Evolutionary conservation across 2,113 vertebrate genomes (phyloP).

Genomic region (Datnioides undecimradiatus): DNA sequence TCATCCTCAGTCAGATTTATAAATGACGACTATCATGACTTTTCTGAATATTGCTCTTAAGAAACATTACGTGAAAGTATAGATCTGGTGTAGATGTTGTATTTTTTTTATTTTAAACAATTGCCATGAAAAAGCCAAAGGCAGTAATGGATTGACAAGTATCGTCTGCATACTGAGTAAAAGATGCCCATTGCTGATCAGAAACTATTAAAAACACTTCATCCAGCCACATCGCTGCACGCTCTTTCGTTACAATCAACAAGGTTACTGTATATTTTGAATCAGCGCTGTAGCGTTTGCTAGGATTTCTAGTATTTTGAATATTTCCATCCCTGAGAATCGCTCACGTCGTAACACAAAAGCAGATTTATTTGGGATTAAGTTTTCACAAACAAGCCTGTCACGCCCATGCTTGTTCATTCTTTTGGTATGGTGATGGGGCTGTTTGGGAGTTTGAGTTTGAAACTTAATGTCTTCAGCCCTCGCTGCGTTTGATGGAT

Average conservation of each 20-base stretch:
- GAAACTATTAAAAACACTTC: not conserved
- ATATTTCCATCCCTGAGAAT: slow-evolving; percentile 10
- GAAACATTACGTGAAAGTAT: not conserved
- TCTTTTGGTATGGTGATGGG: slow-evolving; percentile 25
- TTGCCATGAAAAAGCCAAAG: not conserved
- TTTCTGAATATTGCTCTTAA: not conserved
- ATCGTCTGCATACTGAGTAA: not conserved
- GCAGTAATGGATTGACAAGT: not conserved
- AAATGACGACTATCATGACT: too few species aligned
- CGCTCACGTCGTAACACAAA: slow-evolving; percentile 11
- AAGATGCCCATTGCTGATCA: not conserved
- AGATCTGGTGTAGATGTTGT: not conserved
- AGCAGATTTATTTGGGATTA: slow-evolving; percentile 28
- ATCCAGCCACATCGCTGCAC: too few species aligned
- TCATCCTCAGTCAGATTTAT: too few species aligned
- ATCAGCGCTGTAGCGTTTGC: not conserved
- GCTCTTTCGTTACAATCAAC: not conserved
- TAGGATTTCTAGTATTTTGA: not conserved
- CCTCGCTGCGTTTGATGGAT: slow-evolving; percentile 53
- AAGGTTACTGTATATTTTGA: not conserved
- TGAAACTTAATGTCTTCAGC: slow-evolving; percentile 38
- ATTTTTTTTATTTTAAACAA: not conserved
- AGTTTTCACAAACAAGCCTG: slow-evolving; percentile 37
- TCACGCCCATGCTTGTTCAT: slow-evolving; percentile 40
- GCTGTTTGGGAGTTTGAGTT: slow-evolving; percentile 33